These are phyloP conservation scores for Uria aalge DNA, from an alignment of 2,113 vertebrate species.

Conservation along the genomic window DNA sequence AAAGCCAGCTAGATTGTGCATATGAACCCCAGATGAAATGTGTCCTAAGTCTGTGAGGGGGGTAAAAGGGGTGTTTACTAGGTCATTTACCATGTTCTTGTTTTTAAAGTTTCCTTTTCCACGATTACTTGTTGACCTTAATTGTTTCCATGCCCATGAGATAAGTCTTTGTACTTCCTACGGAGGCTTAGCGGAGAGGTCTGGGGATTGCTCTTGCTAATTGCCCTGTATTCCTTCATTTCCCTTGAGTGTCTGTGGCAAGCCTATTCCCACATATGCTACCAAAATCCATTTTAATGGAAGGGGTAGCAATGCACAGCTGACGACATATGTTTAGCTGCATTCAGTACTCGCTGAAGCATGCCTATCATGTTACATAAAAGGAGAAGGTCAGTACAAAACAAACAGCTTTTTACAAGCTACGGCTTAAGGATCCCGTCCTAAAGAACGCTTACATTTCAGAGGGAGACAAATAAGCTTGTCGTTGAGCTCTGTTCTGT, in stretches of 20 bases:
- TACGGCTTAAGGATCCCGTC: constrained; percentile 60
- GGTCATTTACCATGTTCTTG: constrained; percentile 73
- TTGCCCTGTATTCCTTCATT: constrained; percentile 72
- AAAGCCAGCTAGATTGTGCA: constrained; percentile 34
- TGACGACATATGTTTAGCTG: constrained; percentile 76
- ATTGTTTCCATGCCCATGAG: constrained; percentile 79
- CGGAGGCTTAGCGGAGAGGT: constrained; percentile 30
- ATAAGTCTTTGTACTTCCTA: constrained; percentile 71
- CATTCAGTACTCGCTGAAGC: constrained; percentile 65
- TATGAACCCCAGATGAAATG: constrained; percentile 76
- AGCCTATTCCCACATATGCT: constrained; percentile 75
- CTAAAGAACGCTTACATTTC: constrained; percentile 52
- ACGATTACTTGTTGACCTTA: constrained; percentile 77
- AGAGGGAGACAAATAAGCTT: constrained; percentile 44
- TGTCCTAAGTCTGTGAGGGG: constrained; percentile 32
- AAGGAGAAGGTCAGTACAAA: constrained; percentile 72
- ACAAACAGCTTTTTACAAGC: constrained; percentile 76
- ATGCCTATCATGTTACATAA: constrained; percentile 72
- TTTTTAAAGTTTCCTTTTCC: constrained; percentile 77
- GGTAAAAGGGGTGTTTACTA: constrained; percentile 63
- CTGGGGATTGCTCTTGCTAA: constrained; percentile 70
- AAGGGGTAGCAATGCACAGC: constrained; percentile 67
- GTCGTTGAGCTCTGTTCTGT: constrained; percentile 19
- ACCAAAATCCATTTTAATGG: constrained; percentile 69
- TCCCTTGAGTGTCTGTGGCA: constrained; percentile 60